Conservation (phyloP, 2,888 invertebrate species). For the Chloroclystis v-ata region DNA sequence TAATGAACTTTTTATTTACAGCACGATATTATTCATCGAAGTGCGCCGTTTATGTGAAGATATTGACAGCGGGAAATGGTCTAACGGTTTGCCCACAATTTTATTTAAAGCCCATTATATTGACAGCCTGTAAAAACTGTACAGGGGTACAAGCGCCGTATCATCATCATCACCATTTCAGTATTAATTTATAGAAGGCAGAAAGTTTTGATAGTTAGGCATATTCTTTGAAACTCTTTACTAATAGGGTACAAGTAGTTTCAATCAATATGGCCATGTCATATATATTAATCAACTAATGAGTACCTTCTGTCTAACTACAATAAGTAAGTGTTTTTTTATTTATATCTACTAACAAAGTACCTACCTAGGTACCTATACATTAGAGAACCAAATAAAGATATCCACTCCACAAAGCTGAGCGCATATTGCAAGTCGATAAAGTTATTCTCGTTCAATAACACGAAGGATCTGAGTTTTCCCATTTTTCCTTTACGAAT, state of each 20-base stretch:
- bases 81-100: slow-evolving; percentile 35
- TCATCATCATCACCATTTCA: too few species aligned
- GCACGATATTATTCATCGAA: slow-evolving; percentile 41
- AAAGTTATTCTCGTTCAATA: slow-evolving; percentile 75
- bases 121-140: slow-evolving; percentile 19
- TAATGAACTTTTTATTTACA: slow-evolving; percentile 60
- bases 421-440: slow-evolving; percentile 61
- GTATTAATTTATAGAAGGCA: too few species aligned
- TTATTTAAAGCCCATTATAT: slow-evolving; percentile 39
- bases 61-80: slow-evolving; percentile 41
- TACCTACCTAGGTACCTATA: background rate
- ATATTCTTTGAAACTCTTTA: too few species aligned
- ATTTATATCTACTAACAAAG: too few species aligned
- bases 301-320: too few species aligned
- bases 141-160: background rate
- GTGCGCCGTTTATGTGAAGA: slow-evolving; percentile 39
- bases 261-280: too few species aligned
- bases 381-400: background rate
- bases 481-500: slow-evolving; percentile 69
- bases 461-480: slow-evolving; percentile 73
- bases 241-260: too few species aligned
- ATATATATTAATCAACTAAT: too few species aligned
- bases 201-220: too few species aligned
- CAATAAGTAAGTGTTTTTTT: too few species aligned
- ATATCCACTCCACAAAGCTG: slow-evolving; percentile 15